Evolutionary conservation across 2,797 vertebrate genomes (phyloP).

Genomic region (Australoheros facetus): DNA sequence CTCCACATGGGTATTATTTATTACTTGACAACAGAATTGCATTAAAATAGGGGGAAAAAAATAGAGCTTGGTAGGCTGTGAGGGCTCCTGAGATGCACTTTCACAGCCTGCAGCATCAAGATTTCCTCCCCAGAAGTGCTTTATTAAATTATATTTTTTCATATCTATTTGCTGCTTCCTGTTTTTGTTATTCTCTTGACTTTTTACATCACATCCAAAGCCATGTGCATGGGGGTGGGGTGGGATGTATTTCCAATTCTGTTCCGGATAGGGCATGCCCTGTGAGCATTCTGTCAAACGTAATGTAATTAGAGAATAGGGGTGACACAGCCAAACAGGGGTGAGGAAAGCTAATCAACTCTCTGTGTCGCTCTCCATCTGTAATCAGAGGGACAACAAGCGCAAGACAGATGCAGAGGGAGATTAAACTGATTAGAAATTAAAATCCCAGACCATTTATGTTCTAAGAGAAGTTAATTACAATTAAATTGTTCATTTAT

Average conservation of each 20-base stretch:
- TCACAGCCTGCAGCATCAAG: not conserved
- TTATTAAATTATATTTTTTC: slow-evolving; percentile 6
- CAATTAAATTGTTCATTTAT: slow-evolving; percentile 62
- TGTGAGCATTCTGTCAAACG: slow-evolving; percentile 40
- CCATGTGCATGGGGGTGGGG: too few species aligned
- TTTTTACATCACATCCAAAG: slow-evolving; percentile 19
- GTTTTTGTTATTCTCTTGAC: slow-evolving; percentile 18
- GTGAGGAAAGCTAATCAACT: slow-evolving; percentile 68
- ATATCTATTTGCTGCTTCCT: not conserved
- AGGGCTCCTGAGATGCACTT: not conserved
- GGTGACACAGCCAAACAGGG: slow-evolving; percentile 53
- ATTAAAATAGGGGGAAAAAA: not conserved
- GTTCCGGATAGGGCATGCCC: slow-evolving; percentile 28
- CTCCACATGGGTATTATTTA: slow-evolving; percentile 15
- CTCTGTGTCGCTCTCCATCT: slow-evolving; percentile 57
- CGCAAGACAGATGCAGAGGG: slow-evolving; percentile 42
- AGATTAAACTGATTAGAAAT: slow-evolving; percentile 67
- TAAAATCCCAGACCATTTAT: slow-evolving; percentile 66
- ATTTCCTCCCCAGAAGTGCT: not conserved
- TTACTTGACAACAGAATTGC: slow-evolving; percentile 16
- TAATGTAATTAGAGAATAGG: slow-evolving; percentile 68
- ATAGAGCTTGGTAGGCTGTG: not conserved
- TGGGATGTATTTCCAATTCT: slow-evolving; percentile 20
- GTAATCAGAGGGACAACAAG: slow-evolving; percentile 60
- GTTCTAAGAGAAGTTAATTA: slow-evolving; percentile 73